Percentiles rank a stretch among this genome's conserved stretches.
Evolutionary conservation across 2,888 invertebrate species (phyloP).

Genomic region (Eurois occulta): DNA sequence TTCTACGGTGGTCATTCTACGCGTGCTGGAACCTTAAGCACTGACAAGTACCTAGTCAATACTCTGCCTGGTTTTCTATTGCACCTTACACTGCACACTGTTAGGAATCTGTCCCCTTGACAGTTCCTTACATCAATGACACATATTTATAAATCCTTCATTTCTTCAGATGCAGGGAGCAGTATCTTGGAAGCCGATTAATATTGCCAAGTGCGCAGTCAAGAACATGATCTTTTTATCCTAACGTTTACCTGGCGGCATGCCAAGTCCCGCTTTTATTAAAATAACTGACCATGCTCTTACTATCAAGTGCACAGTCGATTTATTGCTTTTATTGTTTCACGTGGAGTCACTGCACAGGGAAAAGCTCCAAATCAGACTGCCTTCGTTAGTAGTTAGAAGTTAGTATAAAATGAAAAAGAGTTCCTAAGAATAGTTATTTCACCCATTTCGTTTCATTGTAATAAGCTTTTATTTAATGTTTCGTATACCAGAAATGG

Average conservation of each 20-base stretch:
- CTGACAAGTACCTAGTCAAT: not conserved
- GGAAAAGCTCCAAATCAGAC: not conserved
- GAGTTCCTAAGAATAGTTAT: too few species aligned
- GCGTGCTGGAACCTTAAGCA: not conserved
- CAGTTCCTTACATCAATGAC: not conserved
- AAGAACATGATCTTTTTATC: conserved; percentile 36
- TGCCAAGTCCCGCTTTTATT: conserved; percentile 47
- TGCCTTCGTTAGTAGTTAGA: not conserved
- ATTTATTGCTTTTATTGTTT: not conserved
- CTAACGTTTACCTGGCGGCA: conserved; percentile 31
- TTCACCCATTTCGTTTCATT: too few species aligned
- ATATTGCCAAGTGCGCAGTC: conserved; percentile 49
- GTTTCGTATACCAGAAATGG: too few species aligned
- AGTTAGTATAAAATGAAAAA: too few species aligned
- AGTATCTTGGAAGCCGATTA: conserved; percentile 36
- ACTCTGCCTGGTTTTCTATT: not conserved
- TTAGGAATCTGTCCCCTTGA: not conserved
- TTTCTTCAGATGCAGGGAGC: not conserved
- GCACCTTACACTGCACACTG: not conserved
- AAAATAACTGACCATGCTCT: conserved; percentile 39
- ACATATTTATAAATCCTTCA: not conserved
- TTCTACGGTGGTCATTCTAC: too few species aligned
- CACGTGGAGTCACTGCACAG: not conserved
- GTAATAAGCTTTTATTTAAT: too few species aligned
- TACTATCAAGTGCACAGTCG: conserved; percentile 17